Evolutionary conservation across 2,888 invertebrate genomes (phyloP).

Genomic region (Apoderus coryli): DNA sequence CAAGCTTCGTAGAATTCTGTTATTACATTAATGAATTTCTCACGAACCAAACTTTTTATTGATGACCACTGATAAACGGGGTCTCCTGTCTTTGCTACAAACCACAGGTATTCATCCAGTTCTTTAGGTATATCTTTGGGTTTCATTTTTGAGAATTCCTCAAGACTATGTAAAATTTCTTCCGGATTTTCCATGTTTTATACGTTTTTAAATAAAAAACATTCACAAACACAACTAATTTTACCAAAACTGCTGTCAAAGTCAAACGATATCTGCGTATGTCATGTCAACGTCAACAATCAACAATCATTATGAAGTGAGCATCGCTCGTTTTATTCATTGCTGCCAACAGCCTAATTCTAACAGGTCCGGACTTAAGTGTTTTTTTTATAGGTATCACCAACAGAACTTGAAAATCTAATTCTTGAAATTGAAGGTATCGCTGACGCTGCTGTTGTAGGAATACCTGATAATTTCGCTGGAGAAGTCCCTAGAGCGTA

Average conservation of each 20-base stretch:
- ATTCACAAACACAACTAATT: constrained; percentile 13
- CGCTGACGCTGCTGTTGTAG: constrained; percentile 66
- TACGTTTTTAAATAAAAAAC: too few species aligned
- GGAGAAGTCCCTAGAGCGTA: constrained; percentile 67
- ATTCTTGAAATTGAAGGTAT: constrained; percentile 57
- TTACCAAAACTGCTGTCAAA: constrained; percentile 14
- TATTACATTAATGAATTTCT: constrained; percentile 75
- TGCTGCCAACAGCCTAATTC: constrained; percentile 5
- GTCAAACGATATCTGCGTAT: too few species aligned
- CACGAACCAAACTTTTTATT: constrained; percentile 74
- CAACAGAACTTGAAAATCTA: constrained; percentile 69
- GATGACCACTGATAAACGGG: constrained; percentile 85
- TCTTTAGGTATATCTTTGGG: constrained; percentile 75
- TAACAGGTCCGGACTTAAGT: constrained; percentile 9
- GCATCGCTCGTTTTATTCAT: constrained; percentile 8
- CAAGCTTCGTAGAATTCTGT: constrained; percentile 76
- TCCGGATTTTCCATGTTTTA: constrained; percentile 67
- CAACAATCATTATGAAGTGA: too few species aligned
- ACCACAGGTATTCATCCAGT: constrained; percentile 76
- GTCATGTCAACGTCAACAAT: too few species aligned
- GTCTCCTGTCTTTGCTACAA: constrained; percentile 88
- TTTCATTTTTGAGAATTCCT: constrained; percentile 63
- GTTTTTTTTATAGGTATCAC: constrained; percentile 51
- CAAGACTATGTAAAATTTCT: constrained; percentile 68
- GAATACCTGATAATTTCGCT: constrained; percentile 48